Conservation (phyloP, 2,888 invertebrate species). For the Caenorhabditis angaria region DNA sequence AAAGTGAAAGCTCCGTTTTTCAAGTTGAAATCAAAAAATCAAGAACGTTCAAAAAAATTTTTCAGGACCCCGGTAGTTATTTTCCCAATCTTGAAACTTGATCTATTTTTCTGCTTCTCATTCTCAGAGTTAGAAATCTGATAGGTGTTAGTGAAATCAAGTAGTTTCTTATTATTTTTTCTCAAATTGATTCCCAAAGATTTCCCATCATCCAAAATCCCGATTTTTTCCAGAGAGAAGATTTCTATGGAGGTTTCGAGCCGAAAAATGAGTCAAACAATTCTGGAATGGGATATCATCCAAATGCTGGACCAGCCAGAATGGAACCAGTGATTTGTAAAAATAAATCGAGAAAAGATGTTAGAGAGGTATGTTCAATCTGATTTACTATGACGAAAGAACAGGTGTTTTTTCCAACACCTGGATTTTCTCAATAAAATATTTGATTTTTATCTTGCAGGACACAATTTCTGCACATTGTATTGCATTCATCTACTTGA, state of each 20-base stretch:
- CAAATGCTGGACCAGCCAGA: slow-evolving; percentile 16
- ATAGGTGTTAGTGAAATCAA: too few relatives aligned
- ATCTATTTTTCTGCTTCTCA: too few relatives aligned
- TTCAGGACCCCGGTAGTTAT: too few relatives aligned
- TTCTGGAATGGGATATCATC: slow-evolving; percentile 5
- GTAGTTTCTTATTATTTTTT: too few relatives aligned
- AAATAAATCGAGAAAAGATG: slow-evolving; percentile 15
- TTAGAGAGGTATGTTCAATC: slow-evolving; percentile 6
- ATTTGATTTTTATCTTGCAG: neutral
- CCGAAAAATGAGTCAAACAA: slow-evolving; percentile 18
- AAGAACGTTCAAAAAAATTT: too few relatives aligned
- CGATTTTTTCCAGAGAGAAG: slow-evolving; percentile 36
- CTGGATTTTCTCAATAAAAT: neutral
- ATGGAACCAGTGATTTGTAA: slow-evolving; percentile 21
- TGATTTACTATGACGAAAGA: neutral
- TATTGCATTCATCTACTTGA: slow-evolving; percentile 22
- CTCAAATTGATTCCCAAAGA: too few relatives aligned
- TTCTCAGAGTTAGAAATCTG: too few relatives aligned
- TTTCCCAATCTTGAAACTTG: too few relatives aligned
- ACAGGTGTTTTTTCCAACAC: neutral
- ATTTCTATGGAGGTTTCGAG: slow-evolving; percentile 46
- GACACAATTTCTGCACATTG: slow-evolving; percentile 14
- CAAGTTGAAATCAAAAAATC: too few relatives aligned
- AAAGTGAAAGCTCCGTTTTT: too few relatives aligned
- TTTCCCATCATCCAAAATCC: neutral